Conservation (phyloP, 2,888 invertebrate genomes). For the Yponomeuta malinellus region DNA sequence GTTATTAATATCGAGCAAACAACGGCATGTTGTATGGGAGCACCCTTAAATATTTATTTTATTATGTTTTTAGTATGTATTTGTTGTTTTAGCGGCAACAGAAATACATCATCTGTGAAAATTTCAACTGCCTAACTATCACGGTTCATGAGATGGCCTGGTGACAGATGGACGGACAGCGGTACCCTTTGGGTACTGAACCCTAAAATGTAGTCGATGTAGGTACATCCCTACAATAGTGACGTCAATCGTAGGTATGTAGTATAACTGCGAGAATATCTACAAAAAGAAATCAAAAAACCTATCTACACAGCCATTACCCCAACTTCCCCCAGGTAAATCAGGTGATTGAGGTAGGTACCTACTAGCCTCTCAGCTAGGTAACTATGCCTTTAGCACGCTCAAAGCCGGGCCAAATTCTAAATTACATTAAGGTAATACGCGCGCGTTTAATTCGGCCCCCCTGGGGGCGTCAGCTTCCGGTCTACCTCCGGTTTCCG, state of each 20-base stretch:
- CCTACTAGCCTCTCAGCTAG: background rate
- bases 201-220: no score
- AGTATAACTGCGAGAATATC: no score
- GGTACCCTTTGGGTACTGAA: no score
- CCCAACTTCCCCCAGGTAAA: background rate
- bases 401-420: conserved; percentile 16
- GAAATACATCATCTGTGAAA: no score
- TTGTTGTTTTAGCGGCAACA: no score
- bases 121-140: no score
- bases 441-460: conserved; percentile 37
- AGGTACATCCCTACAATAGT: background rate
- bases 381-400: background rate
- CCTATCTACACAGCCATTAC: background rate
- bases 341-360: background rate
- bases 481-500: conserved; percentile 26
- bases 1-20: no score
- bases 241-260: background rate
- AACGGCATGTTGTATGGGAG: no score
- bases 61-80: no score
- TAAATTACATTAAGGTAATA: conserved; percentile 42
- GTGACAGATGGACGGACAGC: no score
- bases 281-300: background rate
- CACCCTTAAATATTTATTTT: no score
- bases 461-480: conserved; percentile 23
- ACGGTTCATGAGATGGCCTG: no score